Conservation (phyloP, 2,888 invertebrate genomes). For the Pyrochroa serraticornis region DNA sequence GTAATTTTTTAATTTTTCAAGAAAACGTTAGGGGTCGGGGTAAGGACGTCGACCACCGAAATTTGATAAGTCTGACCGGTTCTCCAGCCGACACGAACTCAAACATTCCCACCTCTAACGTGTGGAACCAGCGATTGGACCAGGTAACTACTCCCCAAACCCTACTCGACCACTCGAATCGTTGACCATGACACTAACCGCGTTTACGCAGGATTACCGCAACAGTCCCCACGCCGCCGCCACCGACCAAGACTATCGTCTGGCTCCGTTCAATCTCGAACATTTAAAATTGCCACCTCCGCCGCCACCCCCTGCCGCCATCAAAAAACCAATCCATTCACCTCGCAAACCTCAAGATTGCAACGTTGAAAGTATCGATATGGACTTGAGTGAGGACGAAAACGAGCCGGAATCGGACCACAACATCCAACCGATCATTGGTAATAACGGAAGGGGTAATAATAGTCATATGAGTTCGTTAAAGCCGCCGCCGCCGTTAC, state of each 20-base stretch:
- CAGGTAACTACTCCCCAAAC: constrained; percentile 12
- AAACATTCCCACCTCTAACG: constrained; percentile 6
- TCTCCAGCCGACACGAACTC: constrained; percentile 59
- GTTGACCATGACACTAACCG: too few relatives aligned
- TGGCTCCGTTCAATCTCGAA: constrained; percentile 48
- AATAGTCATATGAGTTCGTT: constrained; percentile 21
- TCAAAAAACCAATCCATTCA: constrained; percentile 19
- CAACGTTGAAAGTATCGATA: constrained; percentile 81
- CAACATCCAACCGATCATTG: constrained; percentile 30
- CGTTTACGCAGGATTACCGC: constrained; percentile 37
- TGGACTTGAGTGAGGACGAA: constrained; percentile 88
- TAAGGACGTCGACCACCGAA: constrained; percentile 81
- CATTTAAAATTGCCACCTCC: constrained; percentile 56
- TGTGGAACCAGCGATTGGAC: constrained; percentile 10
- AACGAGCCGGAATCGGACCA: constrained; percentile 19
- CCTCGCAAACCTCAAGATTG: constrained; percentile 58
- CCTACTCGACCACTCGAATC: too few relatives aligned
- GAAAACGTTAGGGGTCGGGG: constrained; percentile 46
- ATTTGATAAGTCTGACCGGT: constrained; percentile 82
- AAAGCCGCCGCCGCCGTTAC: constrained; percentile 54
- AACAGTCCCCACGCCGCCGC: background rate
- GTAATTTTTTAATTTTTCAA: constrained; percentile 21
- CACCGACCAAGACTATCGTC: constrained; percentile 52
- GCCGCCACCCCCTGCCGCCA: constrained; percentile 60
- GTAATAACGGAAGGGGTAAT: constrained; percentile 19